Conservation (phyloP, 2,888 invertebrate genomes). For the Lysandra coridon region DNA sequence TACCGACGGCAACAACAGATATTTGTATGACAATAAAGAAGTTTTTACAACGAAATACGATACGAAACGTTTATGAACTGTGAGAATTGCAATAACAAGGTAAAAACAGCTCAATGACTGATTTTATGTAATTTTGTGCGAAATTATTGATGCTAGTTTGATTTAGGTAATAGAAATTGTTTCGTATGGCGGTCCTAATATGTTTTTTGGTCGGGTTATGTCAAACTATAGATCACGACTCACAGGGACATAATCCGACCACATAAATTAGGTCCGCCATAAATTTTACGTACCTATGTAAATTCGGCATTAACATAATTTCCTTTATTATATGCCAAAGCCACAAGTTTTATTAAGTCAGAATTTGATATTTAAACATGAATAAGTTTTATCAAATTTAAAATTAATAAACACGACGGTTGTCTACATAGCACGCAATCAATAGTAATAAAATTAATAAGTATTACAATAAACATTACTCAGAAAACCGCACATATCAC, state of each 20-base stretch:
- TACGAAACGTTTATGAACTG: constrained; percentile 46
- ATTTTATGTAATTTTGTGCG: neutral
- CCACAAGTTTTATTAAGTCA: no score
- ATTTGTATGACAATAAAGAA: constrained; percentile 77
- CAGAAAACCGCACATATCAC: constrained; percentile 4
- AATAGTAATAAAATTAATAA: neutral
- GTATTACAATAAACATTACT: neutral
- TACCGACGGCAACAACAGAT: constrained; percentile 72
- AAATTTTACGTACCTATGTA: no score
- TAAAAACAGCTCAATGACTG: constrained; percentile 25
- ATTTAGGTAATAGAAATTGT: neutral
- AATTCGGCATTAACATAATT: no score
- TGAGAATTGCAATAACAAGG: constrained; percentile 36
- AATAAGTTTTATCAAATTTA: no score
- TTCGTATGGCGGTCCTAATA: neutral
- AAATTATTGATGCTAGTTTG: neutral
- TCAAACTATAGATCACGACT: neutral
- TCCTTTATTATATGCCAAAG: no score
- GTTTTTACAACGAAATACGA: constrained; percentile 68
- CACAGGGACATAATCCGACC: no score
- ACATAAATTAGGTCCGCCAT: no score
- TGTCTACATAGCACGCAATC: neutral
- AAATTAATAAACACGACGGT: no score
- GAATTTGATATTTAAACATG: no score
- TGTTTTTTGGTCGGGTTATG: neutral